Percentiles rank a stretch among this genome's conserved stretches.
Evolutionary conservation across 2,888 invertebrate species (phyloP).

Genomic region (Zeuzera pyrina): DNA sequence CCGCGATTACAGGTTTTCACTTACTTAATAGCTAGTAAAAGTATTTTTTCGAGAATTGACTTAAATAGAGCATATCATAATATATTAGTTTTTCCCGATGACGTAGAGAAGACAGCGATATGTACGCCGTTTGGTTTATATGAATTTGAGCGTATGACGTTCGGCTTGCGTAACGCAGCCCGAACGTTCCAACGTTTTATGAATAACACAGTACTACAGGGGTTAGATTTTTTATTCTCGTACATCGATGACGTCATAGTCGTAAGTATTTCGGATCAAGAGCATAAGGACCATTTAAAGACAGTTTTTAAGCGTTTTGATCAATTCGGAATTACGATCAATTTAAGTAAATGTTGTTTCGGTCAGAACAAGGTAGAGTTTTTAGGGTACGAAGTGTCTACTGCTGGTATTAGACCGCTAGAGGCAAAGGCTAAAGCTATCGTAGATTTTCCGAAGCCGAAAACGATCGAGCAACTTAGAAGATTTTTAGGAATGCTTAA

Average conservation of each 20-base stretch:
- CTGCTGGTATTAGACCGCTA: slow-evolving; percentile 7
- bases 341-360: slow-evolving; percentile 13
- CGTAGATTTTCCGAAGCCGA: slow-evolving; percentile 4
- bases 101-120: slow-evolving; percentile 11
- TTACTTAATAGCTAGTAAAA: slow-evolving; percentile 7
- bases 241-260: slow-evolving; percentile 6
- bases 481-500: slow-evolving; percentile 17
- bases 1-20: slow-evolving; percentile 13
- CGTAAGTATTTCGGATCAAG: slow-evolving; percentile 2
- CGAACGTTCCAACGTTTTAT: slow-evolving; percentile 28
- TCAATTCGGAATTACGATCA: slow-evolving; percentile 12
- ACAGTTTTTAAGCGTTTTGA: slow-evolving; percentile 8
- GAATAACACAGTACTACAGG: slow-evolving; percentile 11
- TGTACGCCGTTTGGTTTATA: slow-evolving; percentile 20
- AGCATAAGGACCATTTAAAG: slow-evolving; percentile 2
- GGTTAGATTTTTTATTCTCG: slow-evolving; percentile 5
- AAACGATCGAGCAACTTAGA: slow-evolving; percentile 11
- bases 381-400: slow-evolving; percentile 13
- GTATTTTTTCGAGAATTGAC: slow-evolving; percentile 11
- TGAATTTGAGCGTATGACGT: slow-evolving; percentile 28
- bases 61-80: slow-evolving; percentile 10
- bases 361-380: slow-evolving; percentile 7
- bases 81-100: slow-evolving; percentile 7
- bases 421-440: slow-evolving; percentile 9
- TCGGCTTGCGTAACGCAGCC: slow-evolving; percentile 28